Conservation (phyloP, 2,797 vertebrate genomes). For the Falco biarmicus region DNA sequence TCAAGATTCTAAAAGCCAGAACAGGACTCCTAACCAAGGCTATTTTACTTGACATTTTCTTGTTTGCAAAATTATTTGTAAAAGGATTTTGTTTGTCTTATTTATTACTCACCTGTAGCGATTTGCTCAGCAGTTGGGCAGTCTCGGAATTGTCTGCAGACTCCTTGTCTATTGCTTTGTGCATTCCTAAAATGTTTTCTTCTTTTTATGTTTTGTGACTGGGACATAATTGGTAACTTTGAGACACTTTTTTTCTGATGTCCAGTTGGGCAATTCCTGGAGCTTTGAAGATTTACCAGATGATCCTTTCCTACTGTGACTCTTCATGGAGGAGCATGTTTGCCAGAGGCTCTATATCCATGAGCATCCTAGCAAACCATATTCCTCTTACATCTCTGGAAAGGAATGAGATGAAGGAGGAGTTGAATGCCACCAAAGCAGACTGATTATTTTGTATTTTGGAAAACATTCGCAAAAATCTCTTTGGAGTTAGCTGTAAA, state of each 20-base stretch:
- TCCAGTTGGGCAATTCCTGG: constrained; percentile 9
- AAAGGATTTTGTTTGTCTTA: not conserved
- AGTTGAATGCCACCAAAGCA: constrained; percentile 49
- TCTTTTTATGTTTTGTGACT: not conserved
- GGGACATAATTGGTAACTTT: not conserved
- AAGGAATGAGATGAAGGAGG: constrained; percentile 10
- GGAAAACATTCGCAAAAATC: constrained; percentile 20
- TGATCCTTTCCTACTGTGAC: constrained; percentile 49
- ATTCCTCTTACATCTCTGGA: constrained; percentile 14
- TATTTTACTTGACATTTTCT: not conserved
- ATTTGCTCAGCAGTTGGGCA: not conserved
- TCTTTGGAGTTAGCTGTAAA: constrained; percentile 20
- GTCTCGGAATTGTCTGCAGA: not conserved
- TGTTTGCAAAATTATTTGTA: not conserved
- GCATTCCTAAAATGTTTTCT: not conserved
- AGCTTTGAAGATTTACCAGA: constrained; percentile 55
- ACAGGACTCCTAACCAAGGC: not conserved
- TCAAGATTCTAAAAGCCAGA: not conserved
- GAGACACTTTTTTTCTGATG: not conserved
- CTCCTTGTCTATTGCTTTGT: not conserved
- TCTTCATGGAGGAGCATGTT: constrained; percentile 7
- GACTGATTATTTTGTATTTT: constrained; percentile 35
- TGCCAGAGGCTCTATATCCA: not conserved
- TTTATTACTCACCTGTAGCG: not conserved
- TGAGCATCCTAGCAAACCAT: constrained; percentile 1